Percentiles rank a stretch among this genome's conserved stretches.
Evolutionary conservation across 2,888 invertebrate genomes (phyloP).

Genomic region (Melieria picta): DNA sequence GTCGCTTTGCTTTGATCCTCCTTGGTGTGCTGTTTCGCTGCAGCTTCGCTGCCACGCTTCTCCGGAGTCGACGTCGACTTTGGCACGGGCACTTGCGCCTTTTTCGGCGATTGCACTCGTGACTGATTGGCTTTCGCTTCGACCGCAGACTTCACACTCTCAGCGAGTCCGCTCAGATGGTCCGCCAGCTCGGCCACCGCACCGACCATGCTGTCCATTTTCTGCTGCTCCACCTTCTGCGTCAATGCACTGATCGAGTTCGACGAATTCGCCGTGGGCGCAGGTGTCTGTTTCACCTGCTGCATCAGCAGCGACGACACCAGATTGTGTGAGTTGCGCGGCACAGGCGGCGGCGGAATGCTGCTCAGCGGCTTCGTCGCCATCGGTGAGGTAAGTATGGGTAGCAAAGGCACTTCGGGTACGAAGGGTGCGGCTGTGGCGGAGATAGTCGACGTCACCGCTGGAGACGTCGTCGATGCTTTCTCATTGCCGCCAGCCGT

Average conservation of each 20-base stretch:
- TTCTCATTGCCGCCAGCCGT: conserved; percentile 44
- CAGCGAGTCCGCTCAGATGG: conserved; percentile 62
- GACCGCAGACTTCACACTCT: conserved; percentile 52
- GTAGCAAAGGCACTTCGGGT: conserved; percentile 48
- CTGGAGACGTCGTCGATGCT: not conserved
- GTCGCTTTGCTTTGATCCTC: conserved; percentile 4
- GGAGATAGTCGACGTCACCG: conserved; percentile 14
- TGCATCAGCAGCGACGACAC: conserved; percentile 55
- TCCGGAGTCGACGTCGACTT: conserved; percentile 52
- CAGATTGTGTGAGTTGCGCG: conserved; percentile 69
- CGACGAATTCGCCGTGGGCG: conserved; percentile 43
- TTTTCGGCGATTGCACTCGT: not conserved
- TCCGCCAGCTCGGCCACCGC: conserved; percentile 59
- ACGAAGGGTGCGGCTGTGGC: conserved; percentile 33
- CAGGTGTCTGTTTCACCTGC: conserved; percentile 47
- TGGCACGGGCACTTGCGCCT: conserved; percentile 7
- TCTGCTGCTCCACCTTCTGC: conserved; percentile 54
- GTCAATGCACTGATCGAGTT: conserved; percentile 59
- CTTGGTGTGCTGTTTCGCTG: conserved; percentile 6
- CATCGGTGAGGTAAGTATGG: conserved; percentile 66
- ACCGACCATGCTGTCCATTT: conserved; percentile 43
- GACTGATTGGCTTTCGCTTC: conserved; percentile 3
- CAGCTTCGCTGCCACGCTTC: conserved; percentile 36
- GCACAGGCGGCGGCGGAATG: conserved; percentile 74
- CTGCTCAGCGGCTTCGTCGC: conserved; percentile 71